These are phyloP conservation scores for Aeoliscus strigatus DNA, from an alignment of 2,797 vertebrate species.

Conservation along the genomic window DNA sequence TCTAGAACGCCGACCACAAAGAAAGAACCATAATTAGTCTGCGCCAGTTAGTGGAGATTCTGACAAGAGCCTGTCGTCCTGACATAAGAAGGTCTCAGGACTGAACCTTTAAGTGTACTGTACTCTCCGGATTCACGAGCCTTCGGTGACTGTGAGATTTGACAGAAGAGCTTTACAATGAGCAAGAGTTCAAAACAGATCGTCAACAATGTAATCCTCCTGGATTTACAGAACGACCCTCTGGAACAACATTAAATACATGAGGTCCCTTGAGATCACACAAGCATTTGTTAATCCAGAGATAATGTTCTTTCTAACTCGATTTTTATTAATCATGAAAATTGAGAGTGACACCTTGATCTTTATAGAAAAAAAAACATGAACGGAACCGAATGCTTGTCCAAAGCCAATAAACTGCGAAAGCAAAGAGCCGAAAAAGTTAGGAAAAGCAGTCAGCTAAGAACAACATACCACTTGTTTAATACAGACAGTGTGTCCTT, in stretches of 20 bases:
- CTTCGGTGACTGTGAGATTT: constrained; percentile 37
- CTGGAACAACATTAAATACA: constrained; percentile 45
- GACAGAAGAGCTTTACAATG: constrained; percentile 46
- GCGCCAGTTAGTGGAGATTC: constrained; percentile 31
- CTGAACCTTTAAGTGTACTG: constrained; percentile 24
- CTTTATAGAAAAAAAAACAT: constrained; percentile 9
- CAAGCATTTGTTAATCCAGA: constrained; percentile 22
- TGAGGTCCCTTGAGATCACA: constrained; percentile 35
- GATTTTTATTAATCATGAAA: constrained; percentile 33
- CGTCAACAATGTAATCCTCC: constrained; percentile 41
- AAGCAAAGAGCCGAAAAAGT: constrained; percentile 31
- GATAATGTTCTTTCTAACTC: constrained; percentile 28
- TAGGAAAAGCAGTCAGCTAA: constrained; percentile 19
- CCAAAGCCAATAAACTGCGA: constrained; percentile 22
- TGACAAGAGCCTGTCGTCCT: constrained; percentile 43
- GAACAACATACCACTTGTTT: constrained; percentile 53
- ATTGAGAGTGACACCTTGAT: constrained; percentile 17
- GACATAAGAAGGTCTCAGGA: constrained; percentile 25
- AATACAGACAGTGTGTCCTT: constrained; percentile 45
- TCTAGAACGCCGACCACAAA: constrained; percentile 60
- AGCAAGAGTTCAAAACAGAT: constrained; percentile 46
- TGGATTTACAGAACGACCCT: constrained; percentile 35
- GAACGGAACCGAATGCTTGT: constrained; percentile 14
- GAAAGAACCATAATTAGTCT: constrained; percentile 53
- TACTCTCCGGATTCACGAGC: constrained; percentile 6